Percentiles rank a stretch among this genome's conserved stretches.
phyloP scores from a whole-genome alignment of 2,888 invertebrate species.

The Clistopyga incitator region DNA sequence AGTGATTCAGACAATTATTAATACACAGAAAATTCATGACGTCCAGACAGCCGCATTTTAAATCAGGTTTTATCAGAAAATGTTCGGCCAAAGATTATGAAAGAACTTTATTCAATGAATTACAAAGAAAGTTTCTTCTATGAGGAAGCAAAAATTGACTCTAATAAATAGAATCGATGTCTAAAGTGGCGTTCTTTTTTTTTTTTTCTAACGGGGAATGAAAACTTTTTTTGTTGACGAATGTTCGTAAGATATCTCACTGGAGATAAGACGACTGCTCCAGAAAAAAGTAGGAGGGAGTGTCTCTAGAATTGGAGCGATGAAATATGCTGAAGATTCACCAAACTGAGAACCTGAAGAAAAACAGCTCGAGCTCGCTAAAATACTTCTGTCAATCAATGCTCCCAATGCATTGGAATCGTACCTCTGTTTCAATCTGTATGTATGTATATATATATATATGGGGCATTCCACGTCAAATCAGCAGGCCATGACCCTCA shows the following conservation, averaged over 20 bases:
- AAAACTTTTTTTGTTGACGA: neutral
- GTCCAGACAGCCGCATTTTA: neutral
- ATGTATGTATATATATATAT: slow-evolving; percentile 7
- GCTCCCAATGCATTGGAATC: slow-evolving; percentile 21
- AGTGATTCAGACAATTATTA: neutral
- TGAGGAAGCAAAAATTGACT: no score
- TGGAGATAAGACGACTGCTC: slow-evolving; percentile 8
- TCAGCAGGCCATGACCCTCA: no score
- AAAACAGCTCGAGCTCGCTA: slow-evolving; percentile 20
- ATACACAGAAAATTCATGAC: neutral
- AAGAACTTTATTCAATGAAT: no score
- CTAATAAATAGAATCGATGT: no score
- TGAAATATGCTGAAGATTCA: slow-evolving; percentile 23
- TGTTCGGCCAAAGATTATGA: no score
- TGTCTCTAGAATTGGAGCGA: neutral
- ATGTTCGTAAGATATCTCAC: neutral
- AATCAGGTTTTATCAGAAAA: no score
- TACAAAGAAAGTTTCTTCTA: no score
- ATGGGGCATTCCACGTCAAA: no score
- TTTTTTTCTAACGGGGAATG: neutral
- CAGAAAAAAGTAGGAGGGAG: neutral
- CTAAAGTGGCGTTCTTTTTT: neutral
- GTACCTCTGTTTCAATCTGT: slow-evolving; percentile 3
- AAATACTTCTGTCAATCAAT: slow-evolving; percentile 56
- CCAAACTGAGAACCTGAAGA: slow-evolving; percentile 20